phyloP scores from a whole-genome alignment of 2,888 invertebrate genomes.

The Bombyx huttoni region DNA sequence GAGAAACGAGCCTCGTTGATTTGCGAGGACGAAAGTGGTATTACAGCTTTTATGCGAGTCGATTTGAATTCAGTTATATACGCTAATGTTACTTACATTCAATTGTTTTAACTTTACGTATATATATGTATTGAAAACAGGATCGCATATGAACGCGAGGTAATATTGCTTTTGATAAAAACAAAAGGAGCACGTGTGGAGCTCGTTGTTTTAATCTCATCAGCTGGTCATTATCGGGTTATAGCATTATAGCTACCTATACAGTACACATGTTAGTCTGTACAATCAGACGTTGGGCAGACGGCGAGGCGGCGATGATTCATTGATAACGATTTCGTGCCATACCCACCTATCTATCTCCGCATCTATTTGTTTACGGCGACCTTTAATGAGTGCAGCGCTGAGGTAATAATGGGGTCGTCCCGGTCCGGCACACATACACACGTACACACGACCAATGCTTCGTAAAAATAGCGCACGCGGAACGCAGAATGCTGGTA shows the following conservation, averaged over 20 bases:
- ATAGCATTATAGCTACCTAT: conserved; percentile 12
- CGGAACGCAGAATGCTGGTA: neutral
- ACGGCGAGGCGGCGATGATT: conserved; percentile 67
- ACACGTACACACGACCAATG: conserved; percentile 12
- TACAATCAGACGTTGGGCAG: conserved; percentile 58
- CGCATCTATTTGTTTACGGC: conserved; percentile 57
- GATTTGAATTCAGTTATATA: conserved; percentile 47
- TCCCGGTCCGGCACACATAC: conserved; percentile 27
- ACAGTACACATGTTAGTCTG: conserved; percentile 23
- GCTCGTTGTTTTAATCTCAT: conserved; percentile 53
- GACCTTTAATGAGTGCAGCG: conserved; percentile 58
- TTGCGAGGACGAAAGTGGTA: conserved; percentile 72
- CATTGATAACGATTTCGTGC: conserved; percentile 57
- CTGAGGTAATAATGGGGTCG: conserved; percentile 37
- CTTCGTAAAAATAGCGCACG: conserved; percentile 36
- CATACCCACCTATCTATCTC: conserved; percentile 55
- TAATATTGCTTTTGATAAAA: conserved; percentile 10
- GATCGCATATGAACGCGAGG: too few species aligned
- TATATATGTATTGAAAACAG: too few species aligned
- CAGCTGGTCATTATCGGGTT: conserved; percentile 52
- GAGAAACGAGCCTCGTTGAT: conserved; percentile 63
- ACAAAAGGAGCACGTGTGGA: conserved; percentile 29
- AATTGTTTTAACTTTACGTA: too few species aligned
- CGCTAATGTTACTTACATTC: conserved; percentile 44
- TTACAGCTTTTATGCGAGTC: conserved; percentile 68